phyloP scores from a whole-genome alignment of 2,797 vertebrate genomes.

The Ptychobarbus kaznakovi region DNA sequence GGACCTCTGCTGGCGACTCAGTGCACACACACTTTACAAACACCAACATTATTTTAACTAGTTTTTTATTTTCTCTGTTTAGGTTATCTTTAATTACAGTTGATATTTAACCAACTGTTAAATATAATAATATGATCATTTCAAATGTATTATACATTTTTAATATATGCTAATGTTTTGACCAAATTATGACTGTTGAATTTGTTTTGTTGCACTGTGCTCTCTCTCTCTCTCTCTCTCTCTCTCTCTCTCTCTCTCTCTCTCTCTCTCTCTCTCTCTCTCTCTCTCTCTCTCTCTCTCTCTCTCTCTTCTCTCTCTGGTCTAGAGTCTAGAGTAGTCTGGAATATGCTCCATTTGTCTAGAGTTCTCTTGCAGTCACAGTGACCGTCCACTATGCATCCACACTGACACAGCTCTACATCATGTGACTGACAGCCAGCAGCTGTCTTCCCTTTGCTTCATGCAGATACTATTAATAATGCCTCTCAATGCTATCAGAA shows the following conservation, averaged over 20 bases:
- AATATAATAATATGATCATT: background rate
- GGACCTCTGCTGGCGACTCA: conserved; percentile 67
- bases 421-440: conserved; percentile 55
- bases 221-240: no score
- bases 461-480: conserved; percentile 70
- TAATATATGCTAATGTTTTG: background rate
- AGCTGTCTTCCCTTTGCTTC: conserved; percentile 49
- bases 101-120: background rate
- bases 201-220: background rate
- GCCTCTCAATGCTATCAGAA: conserved; percentile 47
- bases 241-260: background rate
- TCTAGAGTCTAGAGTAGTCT: background rate
- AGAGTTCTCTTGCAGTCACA: conserved; percentile 7
- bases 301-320: background rate
- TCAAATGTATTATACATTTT: background rate
- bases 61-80: background rate
- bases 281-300: background rate
- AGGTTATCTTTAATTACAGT: background rate
- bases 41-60: background rate
- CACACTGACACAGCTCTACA: conserved; percentile 65
- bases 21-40: conserved; percentile 41
- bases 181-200: background rate
- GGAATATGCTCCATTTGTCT: background rate
- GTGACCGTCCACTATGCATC: conserved; percentile 55
- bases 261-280: background rate